Conservation (phyloP, 1,140 invertebrate genomes). For the Eupristina koningsbergeri region DNA sequence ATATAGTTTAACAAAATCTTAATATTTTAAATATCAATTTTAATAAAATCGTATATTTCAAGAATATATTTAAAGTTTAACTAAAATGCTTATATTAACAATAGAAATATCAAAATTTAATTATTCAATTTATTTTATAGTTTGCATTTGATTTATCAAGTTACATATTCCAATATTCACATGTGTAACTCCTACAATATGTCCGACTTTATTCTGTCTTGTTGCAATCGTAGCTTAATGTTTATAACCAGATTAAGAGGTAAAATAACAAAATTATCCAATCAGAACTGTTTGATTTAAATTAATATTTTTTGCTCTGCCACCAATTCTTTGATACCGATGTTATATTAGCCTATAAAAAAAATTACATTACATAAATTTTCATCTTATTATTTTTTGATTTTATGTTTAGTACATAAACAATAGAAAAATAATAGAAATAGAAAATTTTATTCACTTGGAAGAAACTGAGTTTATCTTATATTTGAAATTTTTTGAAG, state of each 20-base stretch:
- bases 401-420: not conserved
- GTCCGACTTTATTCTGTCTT: too few relatives aligned
- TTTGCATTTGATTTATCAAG: not conserved
- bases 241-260: not conserved
- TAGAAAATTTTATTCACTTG: too few relatives aligned
- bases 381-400: not conserved
- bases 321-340: not conserved
- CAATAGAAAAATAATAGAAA: too few relatives aligned
- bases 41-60: too few relatives aligned
- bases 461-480: not conserved
- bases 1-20: too few relatives aligned
- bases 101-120: not conserved
- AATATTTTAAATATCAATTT: too few relatives aligned
- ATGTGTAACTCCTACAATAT: not conserved
- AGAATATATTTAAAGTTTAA: too few relatives aligned
- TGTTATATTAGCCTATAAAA: not conserved
- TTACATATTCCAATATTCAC: not conserved
- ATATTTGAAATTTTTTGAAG: not conserved
- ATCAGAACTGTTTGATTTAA: not conserved
- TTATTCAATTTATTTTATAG: not conserved
- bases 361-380: not conserved
- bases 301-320: not conserved
- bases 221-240: too few relatives aligned
- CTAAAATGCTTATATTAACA: too few relatives aligned
- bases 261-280: not conserved